Conservation (phyloP, 1,140 invertebrate genomes). For the Antheraea mylitta region DNA sequence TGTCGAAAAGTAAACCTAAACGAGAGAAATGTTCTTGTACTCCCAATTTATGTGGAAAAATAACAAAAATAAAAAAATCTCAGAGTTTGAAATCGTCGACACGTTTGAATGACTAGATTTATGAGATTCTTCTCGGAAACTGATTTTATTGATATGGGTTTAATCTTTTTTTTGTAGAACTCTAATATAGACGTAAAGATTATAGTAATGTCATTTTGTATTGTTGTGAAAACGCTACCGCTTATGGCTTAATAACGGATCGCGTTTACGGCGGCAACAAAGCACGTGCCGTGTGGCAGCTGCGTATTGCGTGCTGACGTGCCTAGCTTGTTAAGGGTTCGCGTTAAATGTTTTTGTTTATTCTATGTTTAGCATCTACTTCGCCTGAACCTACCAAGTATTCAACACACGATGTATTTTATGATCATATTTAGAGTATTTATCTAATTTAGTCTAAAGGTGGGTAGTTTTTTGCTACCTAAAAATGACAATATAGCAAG, state of each 20-base stretch:
- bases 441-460: neutral
- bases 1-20: no score
- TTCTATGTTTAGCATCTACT: neutral
- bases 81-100: no score
- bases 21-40: no score
- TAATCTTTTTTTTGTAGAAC: no score
- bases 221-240: neutral
- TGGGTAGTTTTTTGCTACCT: no score
- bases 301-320: conserved; percentile 2
- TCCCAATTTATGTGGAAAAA: no score
- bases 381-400: neutral
- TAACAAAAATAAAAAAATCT: no score
- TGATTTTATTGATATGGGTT: no score
- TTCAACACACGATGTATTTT: neutral
- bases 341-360: conserved; percentile 3
- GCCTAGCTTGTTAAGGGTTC: neutral
- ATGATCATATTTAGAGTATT: neutral
- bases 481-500: no score
- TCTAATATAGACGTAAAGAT: no score
- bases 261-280: neutral
- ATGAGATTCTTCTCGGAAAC: no score
- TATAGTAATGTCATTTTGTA: neutral
- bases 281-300: conserved; percentile 2
- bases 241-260: neutral
- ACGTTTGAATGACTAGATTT: no score